Evolutionary conservation across 2,113 vertebrate species (phyloP), one percentile per base, ranked within the genome.

Genomic region (Furnarius figulus): DNA sequence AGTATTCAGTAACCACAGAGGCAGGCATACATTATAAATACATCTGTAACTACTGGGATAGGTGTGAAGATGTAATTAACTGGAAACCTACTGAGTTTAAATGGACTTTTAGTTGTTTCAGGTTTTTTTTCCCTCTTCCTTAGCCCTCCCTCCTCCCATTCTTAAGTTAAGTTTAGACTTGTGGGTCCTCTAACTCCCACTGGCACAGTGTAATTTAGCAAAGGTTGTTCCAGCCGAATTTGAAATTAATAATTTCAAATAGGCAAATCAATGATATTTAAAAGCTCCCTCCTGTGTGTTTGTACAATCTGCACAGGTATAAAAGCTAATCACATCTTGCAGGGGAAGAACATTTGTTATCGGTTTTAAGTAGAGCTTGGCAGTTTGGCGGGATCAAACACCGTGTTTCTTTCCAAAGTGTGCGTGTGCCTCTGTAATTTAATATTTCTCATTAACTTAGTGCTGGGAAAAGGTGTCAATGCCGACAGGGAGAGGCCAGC

Each of bases 221-320:
- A 96, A 98, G 97, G 97, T 97, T 97, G 97, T 98, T 98, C 97
- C 96, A 90, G 96, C 63, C 68, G 92, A 97, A 97, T 98, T 97
- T 97, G 97, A 97, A 98, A 98, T 98, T 98, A 98, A 98, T 98
- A 98, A 98, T 97, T 96, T 98, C 97, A 98, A 98, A 98, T 97
- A 97, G 98, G 96, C 94, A 98, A 97, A 97, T 97, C 97, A 97
- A 97, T 98, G 97, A 96, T 98, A 98, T 98, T 98, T 98, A 98
- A 98, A 97, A 98, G 96, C 94, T 97, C 96, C 97, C 95, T 95
- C 96, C 94, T 95, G 97, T 95, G 96, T 97, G 95, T 97, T 97
- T 97, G 94, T 94, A 94, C 94, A 97, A 94, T 96, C 95, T 97
- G 92, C 87, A 89, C 92, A 97, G 95, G 89, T 97, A 97, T 96